phyloP scores from a whole-genome alignment of 2,888 invertebrate species.

The Sycophila texana region DNA sequence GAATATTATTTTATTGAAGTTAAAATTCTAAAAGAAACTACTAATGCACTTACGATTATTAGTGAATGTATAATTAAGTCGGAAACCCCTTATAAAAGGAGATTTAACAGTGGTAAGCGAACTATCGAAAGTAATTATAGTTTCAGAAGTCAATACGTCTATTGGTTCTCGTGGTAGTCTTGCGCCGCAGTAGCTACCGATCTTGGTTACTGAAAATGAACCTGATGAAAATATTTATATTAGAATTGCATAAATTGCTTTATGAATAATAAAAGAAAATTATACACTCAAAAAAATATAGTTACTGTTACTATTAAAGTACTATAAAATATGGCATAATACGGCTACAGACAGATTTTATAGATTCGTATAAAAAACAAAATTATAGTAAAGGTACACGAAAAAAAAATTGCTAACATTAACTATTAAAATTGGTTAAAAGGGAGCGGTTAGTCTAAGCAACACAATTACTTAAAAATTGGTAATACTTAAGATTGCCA shows the following conservation, averaged over 20 bases:
- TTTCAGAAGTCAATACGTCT: slow-evolving; percentile 77
- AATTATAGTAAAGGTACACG: no score
- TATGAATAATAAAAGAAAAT: not conserved
- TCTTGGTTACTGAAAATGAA: slow-evolving; percentile 54
- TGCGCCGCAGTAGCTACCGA: slow-evolving; percentile 75
- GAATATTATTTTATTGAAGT: not conserved
- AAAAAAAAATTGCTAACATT: no score
- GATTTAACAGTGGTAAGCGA: slow-evolving; percentile 56
- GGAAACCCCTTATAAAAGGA: slow-evolving; percentile 77
- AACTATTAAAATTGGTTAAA: no score
- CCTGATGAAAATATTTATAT: not conserved
- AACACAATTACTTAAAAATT: no score
- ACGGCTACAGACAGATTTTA: no score
- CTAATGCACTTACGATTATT: slow-evolving; percentile 75
- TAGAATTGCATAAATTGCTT: not conserved
- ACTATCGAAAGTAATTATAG: slow-evolving; percentile 78
- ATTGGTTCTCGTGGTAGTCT: slow-evolving; percentile 68
- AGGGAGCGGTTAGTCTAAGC: no score
- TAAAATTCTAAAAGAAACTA: slow-evolving; percentile 57
- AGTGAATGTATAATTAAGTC: slow-evolving; percentile 80
- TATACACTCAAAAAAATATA: no score
- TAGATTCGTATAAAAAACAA: no score
- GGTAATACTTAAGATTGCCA: no score
- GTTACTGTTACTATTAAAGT: no score
- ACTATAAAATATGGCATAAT: no score